Conservation (phyloP, 2,797 vertebrate species). For the Mastacembelus armatus region DNA sequence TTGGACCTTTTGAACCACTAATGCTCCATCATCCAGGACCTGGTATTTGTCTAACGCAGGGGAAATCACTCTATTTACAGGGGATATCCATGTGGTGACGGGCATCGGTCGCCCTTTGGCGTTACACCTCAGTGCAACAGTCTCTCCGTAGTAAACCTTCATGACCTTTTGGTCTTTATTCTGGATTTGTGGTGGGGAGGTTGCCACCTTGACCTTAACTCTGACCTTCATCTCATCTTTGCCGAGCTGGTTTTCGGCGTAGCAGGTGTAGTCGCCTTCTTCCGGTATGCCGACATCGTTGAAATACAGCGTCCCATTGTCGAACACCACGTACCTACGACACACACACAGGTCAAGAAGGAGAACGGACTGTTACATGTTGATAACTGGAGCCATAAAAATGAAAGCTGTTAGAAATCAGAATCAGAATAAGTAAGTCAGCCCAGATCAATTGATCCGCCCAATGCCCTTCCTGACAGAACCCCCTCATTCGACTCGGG, state of each 20-base stretch:
- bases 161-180: constrained; percentile 73
- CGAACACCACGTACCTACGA: constrained; percentile 87
- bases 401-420: too few relatives aligned
- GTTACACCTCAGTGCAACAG: constrained; percentile 82
- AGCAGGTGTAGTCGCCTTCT: constrained; percentile 94
- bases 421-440: too few relatives aligned
- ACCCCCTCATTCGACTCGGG: too few relatives aligned
- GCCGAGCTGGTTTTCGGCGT: constrained; percentile 92
- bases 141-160: constrained; percentile 86
- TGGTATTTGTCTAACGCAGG: constrained; percentile 87
- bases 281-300: constrained; percentile 90
- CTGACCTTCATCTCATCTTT: constrained; percentile 93
- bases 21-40: constrained; percentile 85
- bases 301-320: constrained; percentile 93
- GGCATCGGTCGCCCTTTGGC: constrained; percentile 87
- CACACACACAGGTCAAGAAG: not conserved
- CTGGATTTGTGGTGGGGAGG: constrained; percentile 82
- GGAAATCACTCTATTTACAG: constrained; percentile 84
- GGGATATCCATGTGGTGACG: constrained; percentile 89
- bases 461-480: too few relatives aligned
- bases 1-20: constrained; percentile 89
- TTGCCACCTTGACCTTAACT: constrained; percentile 87
- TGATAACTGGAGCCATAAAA: not conserved
- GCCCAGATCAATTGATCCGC: too few relatives aligned
- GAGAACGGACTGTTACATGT: not conserved